Evolutionary conservation across 1,140 invertebrate species (phyloP).

Genomic region (Drosophila fuyamai): DNA sequence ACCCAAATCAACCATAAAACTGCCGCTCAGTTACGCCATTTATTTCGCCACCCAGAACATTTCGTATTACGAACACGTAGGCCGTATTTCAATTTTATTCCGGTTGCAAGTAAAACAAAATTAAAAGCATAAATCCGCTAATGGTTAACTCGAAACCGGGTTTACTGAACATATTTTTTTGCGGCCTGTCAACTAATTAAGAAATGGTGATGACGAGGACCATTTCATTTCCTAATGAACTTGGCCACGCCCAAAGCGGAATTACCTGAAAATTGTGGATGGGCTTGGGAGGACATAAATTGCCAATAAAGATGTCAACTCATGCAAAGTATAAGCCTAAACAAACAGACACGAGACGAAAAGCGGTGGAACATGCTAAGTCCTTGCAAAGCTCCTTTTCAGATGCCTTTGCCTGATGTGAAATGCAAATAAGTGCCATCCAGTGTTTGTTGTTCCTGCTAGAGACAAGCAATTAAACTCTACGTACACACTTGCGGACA

Average conservation of each 20-base stretch:
- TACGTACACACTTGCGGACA: neutral
- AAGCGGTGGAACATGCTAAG: constrained; percentile 38
- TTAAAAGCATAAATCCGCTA: constrained; percentile 53
- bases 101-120: constrained; percentile 62
- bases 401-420: constrained; percentile 59
- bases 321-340: constrained; percentile 62
- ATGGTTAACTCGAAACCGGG: constrained; percentile 7
- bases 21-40: constrained; percentile 31
- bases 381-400: constrained; percentile 56
- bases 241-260: constrained; percentile 23
- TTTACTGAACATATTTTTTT: constrained; percentile 30
- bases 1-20: constrained; percentile 61
- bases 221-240: constrained; percentile 37
- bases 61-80: constrained; percentile 74
- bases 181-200: constrained; percentile 68
- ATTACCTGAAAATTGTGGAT: constrained; percentile 52
- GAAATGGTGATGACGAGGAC: constrained; percentile 53
- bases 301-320: constrained; percentile 74
- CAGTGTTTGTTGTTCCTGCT: constrained; percentile 24
- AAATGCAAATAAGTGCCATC: constrained; percentile 59
- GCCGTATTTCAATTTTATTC: constrained; percentile 42
- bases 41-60: constrained; percentile 40
- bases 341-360: constrained; percentile 27
- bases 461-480: constrained; percentile 65
- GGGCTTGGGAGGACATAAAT: constrained; percentile 48